Evolutionary conservation across 1,140 invertebrate species (phyloP), one percentile per base, ranked within the genome.

Genomic region (Asbolus verrucosus): DNA sequence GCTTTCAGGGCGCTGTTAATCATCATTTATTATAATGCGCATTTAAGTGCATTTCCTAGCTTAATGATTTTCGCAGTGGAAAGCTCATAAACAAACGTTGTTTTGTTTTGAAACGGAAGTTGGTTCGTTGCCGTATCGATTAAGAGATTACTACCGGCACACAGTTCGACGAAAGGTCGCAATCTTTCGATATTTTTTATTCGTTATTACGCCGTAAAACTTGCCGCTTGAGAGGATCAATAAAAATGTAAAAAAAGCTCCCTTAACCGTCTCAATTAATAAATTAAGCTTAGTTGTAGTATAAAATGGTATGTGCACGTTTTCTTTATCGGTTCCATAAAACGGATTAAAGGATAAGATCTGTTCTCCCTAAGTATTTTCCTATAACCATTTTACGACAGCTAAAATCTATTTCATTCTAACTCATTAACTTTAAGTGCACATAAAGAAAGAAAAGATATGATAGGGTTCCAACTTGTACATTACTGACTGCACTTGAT

Each of bases 341-440:
- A 75, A 70, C 31, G 76, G 72, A 77, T 77, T 74, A 77, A 74
- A 67, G 71, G 73, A 77, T 77, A 77, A 75, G 71, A 74, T 76
- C 71, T 36, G 63, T 67, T 43, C 63, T 39, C 67, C 60, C 66
- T 76, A 77, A 76, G 76, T 76, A 73, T 70, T 77, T 75, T 75
- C 72, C 72, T 77, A 72, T 77, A 77, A 77, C 74, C 74, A 70
- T 75, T 75, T 73, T 75, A 73, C 74, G 71, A 71, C 72, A 68
- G 62, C 54, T 41, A 46, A 73, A 75, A 72, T 76, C 76, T 76
- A 77, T 77, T 76, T 73, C 73, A 75, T 77, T 77, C 76, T 76
- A 74, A 75, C 75, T 74, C 75, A 77, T 76, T 77, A 76, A 76
- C 71, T 73, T 72, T 77, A 77, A 77, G 70, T 75, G 76, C 75